Evolutionary conservation across 2,888 invertebrate genomes (phyloP).

Genomic region (Drosophila mayaguana): DNA sequence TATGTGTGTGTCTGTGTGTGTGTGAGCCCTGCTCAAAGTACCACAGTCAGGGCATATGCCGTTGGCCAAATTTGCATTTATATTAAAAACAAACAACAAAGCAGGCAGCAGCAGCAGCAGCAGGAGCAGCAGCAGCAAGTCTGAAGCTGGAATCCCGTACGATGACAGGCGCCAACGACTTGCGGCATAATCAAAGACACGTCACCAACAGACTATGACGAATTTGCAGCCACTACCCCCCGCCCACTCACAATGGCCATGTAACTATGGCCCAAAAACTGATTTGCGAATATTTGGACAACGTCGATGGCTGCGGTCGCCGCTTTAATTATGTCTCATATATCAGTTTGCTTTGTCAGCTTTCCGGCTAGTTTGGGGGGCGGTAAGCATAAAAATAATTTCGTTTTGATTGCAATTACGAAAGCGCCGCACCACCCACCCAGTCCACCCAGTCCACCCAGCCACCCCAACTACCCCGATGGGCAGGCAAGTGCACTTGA

Average conservation of each 20-base stretch:
- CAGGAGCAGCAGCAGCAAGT: slow-evolving; percentile 25
- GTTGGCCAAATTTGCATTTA: slow-evolving; percentile 79
- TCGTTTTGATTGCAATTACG: slow-evolving; percentile 84
- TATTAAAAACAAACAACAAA: slow-evolving; percentile 80
- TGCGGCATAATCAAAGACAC: slow-evolving; percentile 81
- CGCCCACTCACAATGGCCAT: slow-evolving; percentile 6
- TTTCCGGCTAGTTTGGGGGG: slow-evolving; percentile 26
- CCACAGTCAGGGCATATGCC: slow-evolving; percentile 51
- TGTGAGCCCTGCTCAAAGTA: slow-evolving; percentile 21
- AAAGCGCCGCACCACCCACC: slow-evolving; percentile 39
- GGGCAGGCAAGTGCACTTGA: slow-evolving; percentile 65
- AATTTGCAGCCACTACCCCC: slow-evolving; percentile 63
- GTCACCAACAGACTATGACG: slow-evolving; percentile 78
- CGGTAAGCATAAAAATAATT: slow-evolving; percentile 79
- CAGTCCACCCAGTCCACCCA: slow-evolving; percentile 6
- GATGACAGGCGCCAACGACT: slow-evolving; percentile 74
- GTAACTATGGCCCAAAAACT: slow-evolving; percentile 73
- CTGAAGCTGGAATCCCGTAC: slow-evolving; percentile 37
- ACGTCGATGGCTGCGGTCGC: slow-evolving; percentile 57
- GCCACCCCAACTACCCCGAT: slow-evolving; percentile 1
- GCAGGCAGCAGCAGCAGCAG: slow-evolving; percentile 30
- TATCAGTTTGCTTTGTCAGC: slow-evolving; percentile 74
- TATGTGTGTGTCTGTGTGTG: slow-evolving; percentile 11
- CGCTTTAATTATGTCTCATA: slow-evolving; percentile 84
- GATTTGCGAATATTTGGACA: slow-evolving; percentile 64